Base-by-base conservation (phyloP, 2,113 vertebrate genomes). In the Alectura lathami region DNA sequence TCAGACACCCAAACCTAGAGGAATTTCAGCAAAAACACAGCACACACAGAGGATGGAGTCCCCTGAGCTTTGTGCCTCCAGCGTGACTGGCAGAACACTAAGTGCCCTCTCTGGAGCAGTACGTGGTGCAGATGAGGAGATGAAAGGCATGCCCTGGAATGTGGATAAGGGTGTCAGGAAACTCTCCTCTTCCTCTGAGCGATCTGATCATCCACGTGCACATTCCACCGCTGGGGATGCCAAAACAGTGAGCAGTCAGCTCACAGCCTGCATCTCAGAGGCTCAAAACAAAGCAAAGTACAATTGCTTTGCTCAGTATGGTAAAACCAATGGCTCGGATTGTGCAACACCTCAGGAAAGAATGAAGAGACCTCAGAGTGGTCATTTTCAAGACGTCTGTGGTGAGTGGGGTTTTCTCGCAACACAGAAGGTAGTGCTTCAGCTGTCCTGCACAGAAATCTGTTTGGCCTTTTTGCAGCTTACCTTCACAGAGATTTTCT, bases 181-280 rank as follows among this genome's bases (percentile, higher is more conserved):
- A 96, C 34, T 86, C 77, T 95, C 69, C 57, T 93, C 91, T 92
- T 96, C 95, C 95, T 92, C 83, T 84, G 34, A 64, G 88, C 2
- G 4, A 91, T 75, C 74, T 54, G 51, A 87, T 77, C 57, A 8
- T 75, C 73, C 74, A 59, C 66, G 64, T 17, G 40, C 0, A 2
- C 86, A 94, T 95, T 87, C 50, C 86, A 47, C 40, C 5, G 2
- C 62, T 26, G 29, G n/a, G 69, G 74, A 95, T 96, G 83, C 94
- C 96, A 92, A 45, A 96, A 93, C n/a, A 78, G 74, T 96, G 95
- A 96, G 60, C 69, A 93, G 80, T 94, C 30, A 74, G 86, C 40
- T 54, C 82, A 91, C 45, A 53, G 62, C 70, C 62, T 3, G 5
- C 62, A 85, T 64, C 88, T 80, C 40, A 69, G 79, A 76, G 12